Evolutionary conservation across 2,888 invertebrate species (phyloP).

Genomic region (Alloplasta piceator): DNA sequence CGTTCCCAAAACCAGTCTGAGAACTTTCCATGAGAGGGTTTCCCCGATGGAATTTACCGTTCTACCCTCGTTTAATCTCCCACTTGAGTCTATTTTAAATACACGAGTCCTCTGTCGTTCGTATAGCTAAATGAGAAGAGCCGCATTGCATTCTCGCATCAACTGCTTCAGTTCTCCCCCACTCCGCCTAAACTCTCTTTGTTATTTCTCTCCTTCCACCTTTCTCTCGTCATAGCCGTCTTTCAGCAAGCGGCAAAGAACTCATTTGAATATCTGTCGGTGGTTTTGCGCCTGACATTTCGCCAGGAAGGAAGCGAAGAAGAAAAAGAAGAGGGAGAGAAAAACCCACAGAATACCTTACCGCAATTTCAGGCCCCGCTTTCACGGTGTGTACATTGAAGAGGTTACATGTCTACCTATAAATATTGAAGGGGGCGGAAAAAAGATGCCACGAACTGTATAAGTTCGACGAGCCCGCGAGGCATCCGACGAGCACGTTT

Average conservation of each 20-base stretch:
- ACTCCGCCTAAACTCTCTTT: too few relatives aligned
- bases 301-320: constrained; percentile 40
- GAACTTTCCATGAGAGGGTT: constrained; percentile 44
- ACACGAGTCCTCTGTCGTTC: constrained; percentile 52
- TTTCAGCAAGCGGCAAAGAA: constrained; percentile 31
- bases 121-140: constrained; percentile 41
- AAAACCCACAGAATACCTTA: constrained; percentile 65
- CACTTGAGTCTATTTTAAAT: constrained; percentile 61
- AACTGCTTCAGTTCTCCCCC: too few relatives aligned
- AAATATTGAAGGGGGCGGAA: not conserved
- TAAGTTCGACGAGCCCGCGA: constrained; percentile 45
- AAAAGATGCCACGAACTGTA: constrained; percentile 32
- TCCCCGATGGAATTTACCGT: constrained; percentile 54
- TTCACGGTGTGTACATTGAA: constrained; percentile 30
- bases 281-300: constrained; percentile 68
- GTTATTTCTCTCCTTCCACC: constrained; percentile 16
- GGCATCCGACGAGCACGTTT: constrained; percentile 49
- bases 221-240: constrained; percentile 30
- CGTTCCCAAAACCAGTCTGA: constrained; percentile 51
- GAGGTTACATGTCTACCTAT: constrained; percentile 31
- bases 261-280: constrained; percentile 69
- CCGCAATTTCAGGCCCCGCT: constrained; percentile 60
- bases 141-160: constrained; percentile 41
- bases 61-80: constrained; percentile 3
- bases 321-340: too few relatives aligned